A percentile compares a stretch with the other conserved stretches of the same genome.
Conservation (phyloP, 2,113 vertebrate species). For the Scalopus aquaticus region DNA sequence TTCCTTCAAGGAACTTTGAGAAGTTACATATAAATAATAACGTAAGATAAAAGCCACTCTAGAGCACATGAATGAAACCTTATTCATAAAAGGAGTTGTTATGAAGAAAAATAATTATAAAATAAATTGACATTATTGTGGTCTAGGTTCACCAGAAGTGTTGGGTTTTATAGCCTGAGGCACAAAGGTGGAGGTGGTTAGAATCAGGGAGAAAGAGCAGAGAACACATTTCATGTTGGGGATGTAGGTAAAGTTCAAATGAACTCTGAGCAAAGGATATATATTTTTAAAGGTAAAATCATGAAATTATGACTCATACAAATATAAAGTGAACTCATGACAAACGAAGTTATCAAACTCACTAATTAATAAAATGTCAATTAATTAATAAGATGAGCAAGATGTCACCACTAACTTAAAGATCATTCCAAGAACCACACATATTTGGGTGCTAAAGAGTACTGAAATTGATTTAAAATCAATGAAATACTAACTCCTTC, state of each 20-base stretch:
- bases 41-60: not conserved
- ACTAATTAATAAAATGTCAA: not conserved
- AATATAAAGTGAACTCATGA: not conserved
- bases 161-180: not conserved
- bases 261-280: not conserved
- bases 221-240: not conserved
- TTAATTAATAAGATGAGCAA: not conserved
- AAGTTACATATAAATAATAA: not conserved
- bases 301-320: not conserved
- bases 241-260: not conserved
- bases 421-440: not conserved
- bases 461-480: not conserved
- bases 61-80: not conserved
- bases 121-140: not conserved
- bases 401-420: not conserved
- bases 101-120: not conserved
- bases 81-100: not conserved
- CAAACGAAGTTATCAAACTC: not conserved
- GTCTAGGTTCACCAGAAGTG: not conserved
- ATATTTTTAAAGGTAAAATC: not conserved
- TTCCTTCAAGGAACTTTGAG: not conserved
- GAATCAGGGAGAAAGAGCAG: not conserved
- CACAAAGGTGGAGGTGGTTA: not conserved
- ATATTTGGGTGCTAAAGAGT: not conserved
- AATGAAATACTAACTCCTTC: slow-evolving; percentile 13